These are phyloP conservation scores for Digitonthophagus gazella DNA, from an alignment of 2,888 invertebrate genomes.

Conservation along the genomic window DNA sequence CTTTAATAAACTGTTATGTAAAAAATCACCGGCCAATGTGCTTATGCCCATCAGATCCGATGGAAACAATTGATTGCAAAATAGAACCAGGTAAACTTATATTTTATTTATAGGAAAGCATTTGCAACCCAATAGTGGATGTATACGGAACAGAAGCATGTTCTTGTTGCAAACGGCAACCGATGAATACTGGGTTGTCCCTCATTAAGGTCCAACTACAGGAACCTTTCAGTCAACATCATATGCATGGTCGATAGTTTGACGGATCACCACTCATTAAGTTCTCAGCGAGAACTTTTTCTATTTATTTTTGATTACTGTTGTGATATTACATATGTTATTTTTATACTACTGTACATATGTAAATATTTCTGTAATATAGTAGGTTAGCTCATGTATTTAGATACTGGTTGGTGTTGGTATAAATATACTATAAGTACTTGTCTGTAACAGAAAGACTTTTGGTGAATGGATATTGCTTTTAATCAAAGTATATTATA, in stretches of 20 bases:
- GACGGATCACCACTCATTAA: conserved; percentile 36
- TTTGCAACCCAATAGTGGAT: conserved; percentile 29
- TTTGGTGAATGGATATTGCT: conserved; percentile 12
- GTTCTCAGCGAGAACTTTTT: conserved; percentile 39
- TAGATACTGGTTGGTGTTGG: conserved; percentile 10
- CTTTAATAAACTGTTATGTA: conserved; percentile 53
- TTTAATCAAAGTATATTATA: not conserved
- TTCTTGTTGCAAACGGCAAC: conserved; percentile 35
- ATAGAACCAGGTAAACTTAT: conserved; percentile 60
- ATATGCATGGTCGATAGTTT: conserved; percentile 34
- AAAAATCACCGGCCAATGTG: conserved; percentile 58
- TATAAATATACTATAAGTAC: not conserved
- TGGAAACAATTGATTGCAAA: conserved; percentile 55
- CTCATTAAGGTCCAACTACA: conserved; percentile 41
- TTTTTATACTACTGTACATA: conserved; percentile 32
- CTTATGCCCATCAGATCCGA: conserved; percentile 55
- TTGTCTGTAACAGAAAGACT: not conserved
- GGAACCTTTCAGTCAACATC: conserved; percentile 38
- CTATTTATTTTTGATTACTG: conserved; percentile 22
- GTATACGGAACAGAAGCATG: conserved; percentile 39
- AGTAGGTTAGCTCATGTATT: conserved; percentile 7
- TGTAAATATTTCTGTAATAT: conserved; percentile 27
- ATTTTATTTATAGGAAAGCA: conserved; percentile 28
- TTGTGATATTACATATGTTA: conserved; percentile 27
- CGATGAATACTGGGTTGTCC: conserved; percentile 38